These are phyloP conservation scores for Drosophila cracens DNA, from an alignment of 2,888 invertebrate species.

Conservation along the genomic window DNA sequence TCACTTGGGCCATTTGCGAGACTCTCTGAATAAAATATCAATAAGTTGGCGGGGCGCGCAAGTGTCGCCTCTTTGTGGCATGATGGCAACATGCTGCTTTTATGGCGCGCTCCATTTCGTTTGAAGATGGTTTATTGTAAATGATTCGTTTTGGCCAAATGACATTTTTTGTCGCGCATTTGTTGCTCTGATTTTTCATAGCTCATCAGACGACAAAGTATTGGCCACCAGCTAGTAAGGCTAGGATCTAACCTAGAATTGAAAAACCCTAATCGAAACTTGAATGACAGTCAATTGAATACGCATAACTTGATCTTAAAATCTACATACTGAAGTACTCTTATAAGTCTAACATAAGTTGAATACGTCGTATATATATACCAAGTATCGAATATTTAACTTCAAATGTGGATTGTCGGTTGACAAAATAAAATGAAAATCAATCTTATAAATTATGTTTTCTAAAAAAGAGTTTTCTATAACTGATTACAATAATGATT, in stretches of 20 bases:
- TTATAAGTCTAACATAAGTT: neutral
- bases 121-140: slow-evolving; percentile 82
- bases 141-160: slow-evolving; percentile 83
- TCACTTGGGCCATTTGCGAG: slow-evolving; percentile 56
- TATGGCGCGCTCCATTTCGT: slow-evolving; percentile 77
- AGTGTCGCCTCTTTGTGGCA: slow-evolving; percentile 52
- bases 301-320: neutral
- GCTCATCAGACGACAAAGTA: slow-evolving; percentile 34
- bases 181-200: slow-evolving; percentile 81
- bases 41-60: slow-evolving; percentile 18
- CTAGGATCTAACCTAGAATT: neutral
- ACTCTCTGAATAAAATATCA: slow-evolving; percentile 45
- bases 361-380: neutral
- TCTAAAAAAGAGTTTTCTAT: neutral
- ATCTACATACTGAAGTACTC: neutral
- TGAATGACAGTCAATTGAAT: neutral
- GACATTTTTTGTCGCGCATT: slow-evolving; percentile 77
- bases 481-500: neutral
- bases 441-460: neutral
- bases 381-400: neutral
- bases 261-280: neutral
- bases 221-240: neutral
- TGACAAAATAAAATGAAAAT: neutral
- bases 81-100: slow-evolving; percentile 40
- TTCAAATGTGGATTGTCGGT: neutral